These are phyloP conservation scores for Hapalemur alaotrensis DNA, from an alignment of 2,797 vertebrate genomes.

Conservation along the genomic window DNA sequence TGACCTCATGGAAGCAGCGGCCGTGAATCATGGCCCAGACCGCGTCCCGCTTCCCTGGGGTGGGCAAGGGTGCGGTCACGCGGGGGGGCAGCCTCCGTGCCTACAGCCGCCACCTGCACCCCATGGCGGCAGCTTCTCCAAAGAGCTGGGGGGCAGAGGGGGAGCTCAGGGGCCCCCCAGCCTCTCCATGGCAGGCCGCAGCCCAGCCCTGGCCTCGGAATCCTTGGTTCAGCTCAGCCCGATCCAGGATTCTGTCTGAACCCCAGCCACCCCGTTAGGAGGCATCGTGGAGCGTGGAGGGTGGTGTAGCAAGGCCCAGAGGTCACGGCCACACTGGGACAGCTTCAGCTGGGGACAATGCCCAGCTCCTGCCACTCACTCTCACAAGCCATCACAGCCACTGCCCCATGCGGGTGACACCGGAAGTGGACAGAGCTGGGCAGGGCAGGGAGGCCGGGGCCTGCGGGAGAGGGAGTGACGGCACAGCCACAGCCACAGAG, in stretches of 20 bases:
- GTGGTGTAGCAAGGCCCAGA: fast-evolving
- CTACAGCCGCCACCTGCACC: background rate
- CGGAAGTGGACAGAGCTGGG: background rate
- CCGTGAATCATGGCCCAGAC: constrained; percentile 34
- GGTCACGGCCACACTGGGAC: background rate
- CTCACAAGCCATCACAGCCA: background rate
- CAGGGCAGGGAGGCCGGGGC: background rate
- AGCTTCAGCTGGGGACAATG: background rate
- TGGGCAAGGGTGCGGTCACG: background rate
- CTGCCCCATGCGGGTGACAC: background rate
- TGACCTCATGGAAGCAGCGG: constrained; percentile 58
- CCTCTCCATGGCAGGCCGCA: background rate
- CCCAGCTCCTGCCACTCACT: background rate
- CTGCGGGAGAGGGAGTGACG: background rate
- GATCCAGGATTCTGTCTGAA: background rate
- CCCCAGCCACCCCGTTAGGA: background rate
- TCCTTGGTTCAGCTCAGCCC: background rate
- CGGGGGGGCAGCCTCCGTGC: background rate
- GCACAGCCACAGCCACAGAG: too few species aligned
- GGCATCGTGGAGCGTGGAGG: background rate
- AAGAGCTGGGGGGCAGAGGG: fast-evolving
- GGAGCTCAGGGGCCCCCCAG: fast-evolving
- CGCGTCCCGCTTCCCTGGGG: background rate
- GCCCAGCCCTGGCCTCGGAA: background rate
- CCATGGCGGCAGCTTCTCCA: background rate